Percentiles rank a stretch among this genome's conserved stretches.
phyloP scores from a whole-genome alignment of 2,113 vertebrate species.

The Tapirus terrestris region DNA sequence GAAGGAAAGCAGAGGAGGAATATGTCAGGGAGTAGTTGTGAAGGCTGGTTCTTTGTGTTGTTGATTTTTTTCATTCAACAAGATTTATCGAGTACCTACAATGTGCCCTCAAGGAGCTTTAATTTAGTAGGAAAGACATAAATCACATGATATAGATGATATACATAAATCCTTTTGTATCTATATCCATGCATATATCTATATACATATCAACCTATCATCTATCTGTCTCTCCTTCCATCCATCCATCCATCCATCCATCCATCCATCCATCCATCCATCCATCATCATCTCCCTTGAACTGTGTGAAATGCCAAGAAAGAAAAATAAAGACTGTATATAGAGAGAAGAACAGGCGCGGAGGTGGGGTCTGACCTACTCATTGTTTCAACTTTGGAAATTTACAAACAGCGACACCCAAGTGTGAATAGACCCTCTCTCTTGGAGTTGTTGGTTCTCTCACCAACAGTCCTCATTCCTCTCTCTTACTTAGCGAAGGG shows the following conservation, averaged over 20 bases:
- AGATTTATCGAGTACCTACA: background rate
- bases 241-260: background rate
- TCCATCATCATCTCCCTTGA: background rate
- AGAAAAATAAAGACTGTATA: background rate
- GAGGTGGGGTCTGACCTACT: background rate
- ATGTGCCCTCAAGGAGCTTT: background rate
- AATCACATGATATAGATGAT: background rate
- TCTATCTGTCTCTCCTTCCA: background rate
- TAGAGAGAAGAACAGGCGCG: background rate
- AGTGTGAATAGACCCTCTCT: background rate
- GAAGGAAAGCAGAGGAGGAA: background rate
- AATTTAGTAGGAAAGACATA: background rate
- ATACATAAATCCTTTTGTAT: background rate
- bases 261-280: background rate
- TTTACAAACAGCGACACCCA: background rate
- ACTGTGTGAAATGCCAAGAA: background rate
- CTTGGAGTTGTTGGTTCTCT: background rate
- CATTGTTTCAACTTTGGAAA: background rate
- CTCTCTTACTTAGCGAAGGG: background rate
- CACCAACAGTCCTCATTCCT: no score
- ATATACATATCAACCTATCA: background rate
- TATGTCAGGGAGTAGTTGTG: background rate
- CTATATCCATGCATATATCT: background rate
- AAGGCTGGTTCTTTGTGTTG: background rate
- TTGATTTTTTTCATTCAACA: background rate